Conservation (phyloP, 2,888 invertebrate genomes). For the Epistrophe grossulariae region DNA sequence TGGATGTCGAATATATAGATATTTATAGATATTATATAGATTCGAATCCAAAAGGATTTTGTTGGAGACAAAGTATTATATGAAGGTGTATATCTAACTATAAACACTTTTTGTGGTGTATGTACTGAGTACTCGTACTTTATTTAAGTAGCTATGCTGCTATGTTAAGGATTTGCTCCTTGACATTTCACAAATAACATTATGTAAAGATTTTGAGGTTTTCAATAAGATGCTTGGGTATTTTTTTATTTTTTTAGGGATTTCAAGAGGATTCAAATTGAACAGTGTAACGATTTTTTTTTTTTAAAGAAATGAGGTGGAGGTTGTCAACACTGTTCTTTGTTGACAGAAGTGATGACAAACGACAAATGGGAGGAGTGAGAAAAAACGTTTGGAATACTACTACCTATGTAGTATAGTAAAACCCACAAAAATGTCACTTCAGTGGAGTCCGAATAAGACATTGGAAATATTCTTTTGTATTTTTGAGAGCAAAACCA, state of each 20-base stretch:
- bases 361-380: too few relatives aligned
- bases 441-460: too few relatives aligned
- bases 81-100: background rate
- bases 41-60: slow-evolving; percentile 15
- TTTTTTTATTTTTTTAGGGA: background rate
- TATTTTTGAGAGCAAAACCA: too few relatives aligned
- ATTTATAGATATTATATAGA: slow-evolving; percentile 28
- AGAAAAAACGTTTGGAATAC: too few relatives aligned
- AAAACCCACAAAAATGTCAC: too few relatives aligned
- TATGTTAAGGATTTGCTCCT: slow-evolving; percentile 30
- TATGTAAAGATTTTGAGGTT: slow-evolving; percentile 17
- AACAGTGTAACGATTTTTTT: background rate
- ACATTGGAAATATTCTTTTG: too few relatives aligned
- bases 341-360: slow-evolving; percentile 3
- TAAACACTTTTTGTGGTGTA: background rate
- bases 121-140: slow-evolving; percentile 6
- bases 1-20: slow-evolving; percentile 19
- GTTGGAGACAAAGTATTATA: background rate
- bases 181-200: slow-evolving; percentile 40
- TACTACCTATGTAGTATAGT: too few relatives aligned
- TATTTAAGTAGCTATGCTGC: slow-evolving; percentile 15
- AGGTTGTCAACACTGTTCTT: slow-evolving; percentile 3
- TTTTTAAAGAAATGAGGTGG: background rate
- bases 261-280: background rate
- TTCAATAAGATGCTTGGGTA: slow-evolving; percentile 6